Evolutionary conservation across 1,140 invertebrate species (phyloP).

Genomic region (Akabosia matsudoensis): DNA sequence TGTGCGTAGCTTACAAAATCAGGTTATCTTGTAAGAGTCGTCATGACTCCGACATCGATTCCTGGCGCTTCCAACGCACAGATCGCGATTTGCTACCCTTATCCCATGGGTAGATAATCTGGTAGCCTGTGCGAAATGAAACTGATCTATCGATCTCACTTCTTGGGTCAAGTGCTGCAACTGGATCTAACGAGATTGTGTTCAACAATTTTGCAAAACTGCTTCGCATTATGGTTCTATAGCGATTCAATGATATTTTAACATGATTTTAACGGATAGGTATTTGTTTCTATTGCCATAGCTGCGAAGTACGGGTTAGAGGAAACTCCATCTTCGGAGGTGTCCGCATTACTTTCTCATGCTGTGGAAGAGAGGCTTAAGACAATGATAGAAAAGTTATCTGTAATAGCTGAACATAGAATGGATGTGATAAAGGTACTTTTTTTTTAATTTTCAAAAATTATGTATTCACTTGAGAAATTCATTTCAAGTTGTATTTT

Average conservation of each 20-base stretch:
- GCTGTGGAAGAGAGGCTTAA: conserved; percentile 91
- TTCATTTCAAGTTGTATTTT: background rate
- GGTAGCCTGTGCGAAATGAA: conserved; percentile 15
- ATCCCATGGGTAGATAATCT: conserved; percentile 13
- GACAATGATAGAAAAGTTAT: conserved; percentile 87
- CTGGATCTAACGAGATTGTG: too few species aligned
- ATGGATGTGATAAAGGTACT: conserved; percentile 80
- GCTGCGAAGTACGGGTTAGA: conserved; percentile 77
- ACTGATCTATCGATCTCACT: background rate
- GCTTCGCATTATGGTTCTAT: too few species aligned
- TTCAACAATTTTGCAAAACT: too few species aligned
- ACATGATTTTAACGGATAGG: background rate
- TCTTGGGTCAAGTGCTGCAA: too few species aligned
- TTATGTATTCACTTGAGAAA: background rate
- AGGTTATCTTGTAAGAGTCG: too few species aligned
- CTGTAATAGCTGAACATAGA: conserved; percentile 90
- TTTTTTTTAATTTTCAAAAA: conserved; percentile 17
- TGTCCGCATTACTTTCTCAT: conserved; percentile 79
- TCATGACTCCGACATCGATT: background rate
- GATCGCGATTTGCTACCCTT: conserved; percentile 1
- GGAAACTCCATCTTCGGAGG: conserved; percentile 82
- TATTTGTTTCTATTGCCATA: conserved; percentile 49
- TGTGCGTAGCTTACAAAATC: too few species aligned
- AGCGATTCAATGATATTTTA: too few species aligned
- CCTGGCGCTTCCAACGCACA: background rate